Percentiles rank a stretch among this genome's conserved stretches.
Conservation (phyloP, 2,797 vertebrate species). For the Phrynocephalus forsythii region DNA sequence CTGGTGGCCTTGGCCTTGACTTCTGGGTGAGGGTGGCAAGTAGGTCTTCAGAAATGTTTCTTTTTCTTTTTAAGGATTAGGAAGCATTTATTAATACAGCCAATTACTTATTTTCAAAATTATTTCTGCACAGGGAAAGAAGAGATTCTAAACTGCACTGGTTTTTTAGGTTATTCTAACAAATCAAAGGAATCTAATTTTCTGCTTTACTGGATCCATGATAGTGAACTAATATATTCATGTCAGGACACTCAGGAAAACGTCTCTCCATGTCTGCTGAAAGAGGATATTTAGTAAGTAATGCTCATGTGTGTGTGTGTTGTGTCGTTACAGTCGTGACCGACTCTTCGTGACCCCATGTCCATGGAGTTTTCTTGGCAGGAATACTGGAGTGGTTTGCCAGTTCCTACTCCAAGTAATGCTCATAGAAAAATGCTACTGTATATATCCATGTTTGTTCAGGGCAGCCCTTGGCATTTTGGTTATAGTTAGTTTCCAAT, state of each 20-base stretch:
- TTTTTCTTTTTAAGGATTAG: not conserved
- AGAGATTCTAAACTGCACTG: constrained; percentile 76
- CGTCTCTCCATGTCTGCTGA: constrained; percentile 44
- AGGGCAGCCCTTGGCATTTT: not conserved
- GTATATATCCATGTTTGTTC: constrained; percentile 5
- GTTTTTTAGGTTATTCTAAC: constrained; percentile 62
- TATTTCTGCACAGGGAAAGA: constrained; percentile 72
- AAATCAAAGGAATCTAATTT: constrained; percentile 1
- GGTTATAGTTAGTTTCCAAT: not conserved
- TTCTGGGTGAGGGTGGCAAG: not conserved
- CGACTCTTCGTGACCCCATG: no score
- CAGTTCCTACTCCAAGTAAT: no score
- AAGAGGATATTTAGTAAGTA: constrained; percentile 47
- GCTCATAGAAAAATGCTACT: constrained; percentile 42
- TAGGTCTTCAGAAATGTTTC: not conserved
- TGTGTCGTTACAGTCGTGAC: no score
- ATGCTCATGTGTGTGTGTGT: no score
- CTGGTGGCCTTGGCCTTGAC: no score
- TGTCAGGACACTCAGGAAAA: constrained; percentile 45
- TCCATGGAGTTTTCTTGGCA: no score
- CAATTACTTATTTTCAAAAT: constrained; percentile 34
- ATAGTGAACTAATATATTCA: not conserved
- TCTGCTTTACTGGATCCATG: constrained; percentile 68
- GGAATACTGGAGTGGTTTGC: no score
- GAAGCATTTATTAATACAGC: not conserved